Base-by-base conservation (phyloP, 2,797 vertebrate species). In the Clarias laeviceps region DNA sequence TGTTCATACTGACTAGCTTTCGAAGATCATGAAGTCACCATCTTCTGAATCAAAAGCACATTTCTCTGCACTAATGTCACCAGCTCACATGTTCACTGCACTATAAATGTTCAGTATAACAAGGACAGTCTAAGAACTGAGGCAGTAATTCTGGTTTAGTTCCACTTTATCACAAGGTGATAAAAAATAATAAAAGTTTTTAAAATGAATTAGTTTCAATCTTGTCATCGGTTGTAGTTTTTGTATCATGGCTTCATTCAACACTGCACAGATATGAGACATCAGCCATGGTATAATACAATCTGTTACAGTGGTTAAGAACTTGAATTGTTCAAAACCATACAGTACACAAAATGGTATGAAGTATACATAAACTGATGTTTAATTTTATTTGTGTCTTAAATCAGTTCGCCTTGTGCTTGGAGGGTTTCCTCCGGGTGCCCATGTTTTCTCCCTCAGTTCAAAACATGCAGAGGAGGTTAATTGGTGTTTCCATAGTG, bases 1-100 rank as follows among this genome's bases (percentile, higher is more conserved):
- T 61, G 20, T 56, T 69, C 11, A 69, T 57, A 50, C 80, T 59
- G n/a, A 40, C 15, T 69, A 65, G 68, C 61, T 81, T 45, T 81
- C 69, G 14, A 81, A 81, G 50, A 65, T 29, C 18, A 61, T 65
- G 80, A n/a, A 40, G 29, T 68, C 72, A 29, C 20, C n/a, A 24
- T 29, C 11, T 61, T 74, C 37, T 34, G 29, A 54, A n/a, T 57
- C 45, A 37, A 65, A 65, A 37, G 18, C 32, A 76, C 59, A 81
- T 24, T 85, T 81, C 24, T 72, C 50, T 84, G 37, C 20, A 37
- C 72, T 57, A 77, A 57, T 27, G 22, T 3, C 24, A 65, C 37
- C 61, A 56, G 3, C 72, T 27, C 40, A 32, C 50, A 45, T 70
- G 20, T 57, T 82, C 65, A 69, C 8, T 37, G 50, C 24, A 12